Evolutionary conservation across 2,888 invertebrate genomes (phyloP), one percentile per base, ranked within the genome.

Genomic region (Coleophora flavipennella): DNA sequence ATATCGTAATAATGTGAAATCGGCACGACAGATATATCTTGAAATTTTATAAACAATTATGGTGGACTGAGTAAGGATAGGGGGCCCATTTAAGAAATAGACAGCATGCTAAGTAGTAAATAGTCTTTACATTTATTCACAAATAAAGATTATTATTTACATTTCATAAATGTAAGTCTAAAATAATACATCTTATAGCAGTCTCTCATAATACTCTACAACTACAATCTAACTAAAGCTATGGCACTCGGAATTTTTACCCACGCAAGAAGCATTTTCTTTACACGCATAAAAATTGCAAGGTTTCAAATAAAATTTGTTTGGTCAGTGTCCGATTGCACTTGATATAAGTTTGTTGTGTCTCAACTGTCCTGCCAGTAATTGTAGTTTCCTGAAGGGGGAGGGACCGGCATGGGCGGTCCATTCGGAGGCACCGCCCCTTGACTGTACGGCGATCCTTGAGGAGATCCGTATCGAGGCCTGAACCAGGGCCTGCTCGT

Each of bases 361-460:
- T 75, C 73, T 83, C 80, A 83, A 68, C 78, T 80, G 41, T 84
- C 83, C 61, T 75, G 83, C 83, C 83, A 84, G 41, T 83, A 84
- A 50, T 79, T 81, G 33, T 79, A 81, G 57, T 73, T 81, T 9
- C 67, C 69, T 0, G 75, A 44, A 0, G 83, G 80, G 1, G 81
- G 81, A 1, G 81, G 79, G 0, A 77, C 76, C 0, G 80, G 66
- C 72, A 79, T 67, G 0, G 76, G 76, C 0, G 74, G 64, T 0
- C 66, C 76, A 27, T 55, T 62, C 0, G 71, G 64, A 2, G 74
- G 69, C 0, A 65, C 71, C 0, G 64, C 50, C 0, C 71, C 73
- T 0, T 71, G 48, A 10, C 63, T 62, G 56, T 80, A 80, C 0
- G 78, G 80, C 0, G 80, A 79, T 1, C 78, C 77, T 39, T 81